These are phyloP conservation scores for Cheilosia pagana DNA, from an alignment of 2,888 invertebrate species.

Conservation along the genomic window DNA sequence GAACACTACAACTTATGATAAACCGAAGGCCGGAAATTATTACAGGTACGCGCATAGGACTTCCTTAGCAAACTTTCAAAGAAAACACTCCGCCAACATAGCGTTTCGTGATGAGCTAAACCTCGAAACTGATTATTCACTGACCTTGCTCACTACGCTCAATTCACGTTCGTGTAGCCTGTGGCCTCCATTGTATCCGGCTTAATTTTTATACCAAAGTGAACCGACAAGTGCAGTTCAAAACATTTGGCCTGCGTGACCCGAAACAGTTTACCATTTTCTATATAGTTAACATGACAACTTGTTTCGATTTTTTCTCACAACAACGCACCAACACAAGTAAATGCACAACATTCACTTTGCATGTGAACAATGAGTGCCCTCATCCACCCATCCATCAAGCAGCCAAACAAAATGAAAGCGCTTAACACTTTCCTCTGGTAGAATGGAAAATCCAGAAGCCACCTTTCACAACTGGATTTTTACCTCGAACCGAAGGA, in stretches of 20 bases:
- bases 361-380: slow-evolving; percentile 7
- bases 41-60: no score
- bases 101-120: no score
- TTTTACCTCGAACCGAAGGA: neutral
- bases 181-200: neutral
- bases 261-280: slow-evolving; percentile 31
- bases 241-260: slow-evolving; percentile 35
- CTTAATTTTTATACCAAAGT: neutral
- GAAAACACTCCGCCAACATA: no score
- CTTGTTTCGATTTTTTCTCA: slow-evolving; percentile 25
- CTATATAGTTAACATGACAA: slow-evolving; percentile 50
- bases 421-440: slow-evolving; percentile 56
- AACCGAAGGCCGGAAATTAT: no score
- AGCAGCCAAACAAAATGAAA: slow-evolving; percentile 34
- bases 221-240: slow-evolving; percentile 38
- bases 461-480: neutral
- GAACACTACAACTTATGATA: no score
- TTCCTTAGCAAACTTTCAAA: no score
- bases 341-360: slow-evolving; percentile 1
- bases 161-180: neutral
- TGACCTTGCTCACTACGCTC: neutral
- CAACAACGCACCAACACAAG: neutral
- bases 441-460: slow-evolving; percentile 16
- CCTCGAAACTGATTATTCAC: neutral
- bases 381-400: slow-evolving; percentile 17